phyloP scores from a whole-genome alignment of 2,888 invertebrate species.

The Xestia xanthographa region DNA sequence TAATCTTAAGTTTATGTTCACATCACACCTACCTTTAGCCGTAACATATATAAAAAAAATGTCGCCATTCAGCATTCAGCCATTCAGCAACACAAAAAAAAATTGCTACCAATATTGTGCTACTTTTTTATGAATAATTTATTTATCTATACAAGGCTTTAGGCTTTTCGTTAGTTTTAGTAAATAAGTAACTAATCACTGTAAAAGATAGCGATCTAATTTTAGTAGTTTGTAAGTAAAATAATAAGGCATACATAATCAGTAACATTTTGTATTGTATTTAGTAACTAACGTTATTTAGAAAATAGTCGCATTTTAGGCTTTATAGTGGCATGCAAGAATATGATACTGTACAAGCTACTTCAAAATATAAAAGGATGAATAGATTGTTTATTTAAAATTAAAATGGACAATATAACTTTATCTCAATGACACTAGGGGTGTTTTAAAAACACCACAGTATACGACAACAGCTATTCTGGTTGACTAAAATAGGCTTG shows the following conservation, averaged over 20 bases:
- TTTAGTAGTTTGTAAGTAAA: not conserved
- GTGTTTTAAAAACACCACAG: not conserved
- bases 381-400: not conserved
- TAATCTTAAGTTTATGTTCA: too few species aligned
- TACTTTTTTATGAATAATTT: not conserved
- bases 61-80: not conserved
- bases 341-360: not conserved
- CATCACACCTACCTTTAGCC: too few species aligned
- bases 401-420: not conserved
- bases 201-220: not conserved
- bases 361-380: not conserved
- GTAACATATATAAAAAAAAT: too few species aligned
- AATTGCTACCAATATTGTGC: not conserved
- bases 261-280: conserved; percentile 13
- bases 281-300: not conserved
- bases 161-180: not conserved
- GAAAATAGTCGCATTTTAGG: not conserved
- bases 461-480: not conserved
- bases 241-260: not conserved
- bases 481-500: too few species aligned
- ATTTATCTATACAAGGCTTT: not conserved
- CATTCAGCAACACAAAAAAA: not conserved
- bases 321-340: conserved; percentile 19
- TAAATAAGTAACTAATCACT: not conserved
- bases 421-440: not conserved